Evolutionary conservation across 2,113 vertebrate species (phyloP), one percentile per base, ranked within the genome.

Genomic region (Glaucomys volans): DNA sequence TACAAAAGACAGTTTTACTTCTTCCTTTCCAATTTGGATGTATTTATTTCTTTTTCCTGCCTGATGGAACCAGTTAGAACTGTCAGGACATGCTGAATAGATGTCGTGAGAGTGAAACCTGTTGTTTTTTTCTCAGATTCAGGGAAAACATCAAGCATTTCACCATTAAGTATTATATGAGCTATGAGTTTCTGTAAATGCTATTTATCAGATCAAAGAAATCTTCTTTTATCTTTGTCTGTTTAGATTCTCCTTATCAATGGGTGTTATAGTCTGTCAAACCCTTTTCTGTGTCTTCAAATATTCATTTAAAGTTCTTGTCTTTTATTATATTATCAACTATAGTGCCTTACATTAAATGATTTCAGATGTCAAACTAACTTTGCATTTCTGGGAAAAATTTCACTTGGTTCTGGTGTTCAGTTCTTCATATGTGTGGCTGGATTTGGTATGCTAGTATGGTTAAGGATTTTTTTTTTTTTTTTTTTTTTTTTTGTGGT

Each of bases 361-460:
- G 82, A 93, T 87, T 91, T 84, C 57, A 96, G 30, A 80, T 85
- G 71, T 69, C 90, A 93, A 87, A 14, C 42, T 54, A 95, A 81
- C 24, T 30, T 80, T 95, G 64, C 6, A 84, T 75, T 90, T 95
- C 71, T 71, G 44, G 52, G 47, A 87, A 35, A 93, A 57, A 95
- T 93, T 82, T 18, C n/a, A 74, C 28, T 52, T 87, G 30, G 85
- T 81, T 76, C 67, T 50, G 5, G 12, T 64, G 22, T 50, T 79
- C 24, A 72, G 50, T 59, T 47, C 37, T 95, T 75, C 67, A 24
- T 59, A 91, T 11, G 17, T 35, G 11, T 79, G 22, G 4, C 28
- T 71, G 8, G 13, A 79, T 72, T 87, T 44, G 64, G 44, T 66
- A 72, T 80, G 77, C 28, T 74, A 64, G 91, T 42, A 77, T 50